Conservation (phyloP, 37 sponge, comb jelly and placozoan species). For the Crambe crambe region DNA sequence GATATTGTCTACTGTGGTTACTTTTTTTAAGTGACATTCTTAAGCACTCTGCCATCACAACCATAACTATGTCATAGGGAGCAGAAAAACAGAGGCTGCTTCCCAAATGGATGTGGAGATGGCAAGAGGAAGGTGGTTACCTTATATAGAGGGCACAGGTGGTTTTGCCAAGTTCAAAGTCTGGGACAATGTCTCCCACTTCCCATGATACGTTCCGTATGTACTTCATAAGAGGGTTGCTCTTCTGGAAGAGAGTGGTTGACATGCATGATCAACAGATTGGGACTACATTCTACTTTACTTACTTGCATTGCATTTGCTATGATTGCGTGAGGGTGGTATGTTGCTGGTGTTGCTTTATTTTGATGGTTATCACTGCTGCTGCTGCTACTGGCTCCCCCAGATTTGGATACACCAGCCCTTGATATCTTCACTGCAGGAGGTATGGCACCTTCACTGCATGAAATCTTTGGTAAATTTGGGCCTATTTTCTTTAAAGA, state of each 20-base stretch:
- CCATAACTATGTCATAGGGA: neutral
- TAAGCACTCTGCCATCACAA: neutral
- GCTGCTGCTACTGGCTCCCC: neutral
- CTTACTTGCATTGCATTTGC: constrained; percentile 54
- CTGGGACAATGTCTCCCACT: constrained; percentile 78
- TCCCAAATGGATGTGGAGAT: no score
- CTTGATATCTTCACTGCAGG: no score
- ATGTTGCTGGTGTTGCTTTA: neutral
- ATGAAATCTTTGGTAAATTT: neutral
- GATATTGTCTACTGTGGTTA: no score
- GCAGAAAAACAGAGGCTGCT: no score
- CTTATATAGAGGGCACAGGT: constrained; percentile 88
- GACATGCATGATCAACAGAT: neutral
- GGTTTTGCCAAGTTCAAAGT: constrained; percentile 87
- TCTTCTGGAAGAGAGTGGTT: constrained; percentile 35
- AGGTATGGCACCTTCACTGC: neutral
- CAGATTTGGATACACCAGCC: no score
- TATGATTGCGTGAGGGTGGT: constrained; percentile 50
- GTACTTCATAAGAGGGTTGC: constrained; percentile 81
- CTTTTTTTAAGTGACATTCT: no score
- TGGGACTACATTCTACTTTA: neutral
- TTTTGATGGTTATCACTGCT: neutral
- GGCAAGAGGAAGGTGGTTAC: no score
- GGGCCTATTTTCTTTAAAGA: neutral
- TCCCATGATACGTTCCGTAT: constrained; percentile 84